Evolutionary conservation across 2,888 invertebrate species (phyloP).

Genomic region (Sclerodermus sp.): DNA sequence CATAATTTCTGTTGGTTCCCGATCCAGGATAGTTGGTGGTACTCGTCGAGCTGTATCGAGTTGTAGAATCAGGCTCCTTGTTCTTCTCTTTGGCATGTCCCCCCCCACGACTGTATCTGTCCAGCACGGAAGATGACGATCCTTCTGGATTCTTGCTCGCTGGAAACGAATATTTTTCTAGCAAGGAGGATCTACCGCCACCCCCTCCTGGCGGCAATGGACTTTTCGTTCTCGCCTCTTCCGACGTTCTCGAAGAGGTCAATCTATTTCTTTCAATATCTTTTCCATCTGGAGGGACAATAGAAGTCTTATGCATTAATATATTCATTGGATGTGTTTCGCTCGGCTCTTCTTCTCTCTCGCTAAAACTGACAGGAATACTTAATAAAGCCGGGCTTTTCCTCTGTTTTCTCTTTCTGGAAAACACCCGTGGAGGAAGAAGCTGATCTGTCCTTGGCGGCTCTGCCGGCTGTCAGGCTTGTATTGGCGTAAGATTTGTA

Average conservation of each 20-base stretch:
- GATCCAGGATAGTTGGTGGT: conserved; percentile 48
- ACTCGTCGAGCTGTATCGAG: conserved; percentile 41
- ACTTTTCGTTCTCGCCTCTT: conserved; percentile 41
- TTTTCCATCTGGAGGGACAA: conserved; percentile 38
- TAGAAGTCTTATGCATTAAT: neutral
- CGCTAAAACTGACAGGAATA: conserved; percentile 42
- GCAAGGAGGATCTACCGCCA: conserved; percentile 41
- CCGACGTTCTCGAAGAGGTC: conserved; percentile 36
- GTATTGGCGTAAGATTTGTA: conserved; percentile 43
- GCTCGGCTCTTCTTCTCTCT: neutral
- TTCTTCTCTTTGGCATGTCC: conserved; percentile 43
- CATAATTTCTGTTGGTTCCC: conserved; percentile 35
- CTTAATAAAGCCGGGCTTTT: conserved; percentile 45
- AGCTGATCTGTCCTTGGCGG: conserved; percentile 40
- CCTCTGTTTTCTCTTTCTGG: conserved; percentile 44
- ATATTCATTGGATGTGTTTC: neutral
- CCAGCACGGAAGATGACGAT: conserved; percentile 43
- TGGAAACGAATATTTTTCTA: conserved; percentile 45
- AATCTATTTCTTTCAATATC: conserved; percentile 43
- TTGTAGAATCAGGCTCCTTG: conserved; percentile 42
- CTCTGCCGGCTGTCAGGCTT: conserved; percentile 34
- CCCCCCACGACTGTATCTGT: conserved; percentile 47
- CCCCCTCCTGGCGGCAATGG: too few species aligned
- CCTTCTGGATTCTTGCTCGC: conserved; percentile 42
- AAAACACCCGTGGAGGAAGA: conserved; percentile 35